Conservation (phyloP, 2,113 vertebrate species). For the Paradoxurus hermaphroditus region DNA sequence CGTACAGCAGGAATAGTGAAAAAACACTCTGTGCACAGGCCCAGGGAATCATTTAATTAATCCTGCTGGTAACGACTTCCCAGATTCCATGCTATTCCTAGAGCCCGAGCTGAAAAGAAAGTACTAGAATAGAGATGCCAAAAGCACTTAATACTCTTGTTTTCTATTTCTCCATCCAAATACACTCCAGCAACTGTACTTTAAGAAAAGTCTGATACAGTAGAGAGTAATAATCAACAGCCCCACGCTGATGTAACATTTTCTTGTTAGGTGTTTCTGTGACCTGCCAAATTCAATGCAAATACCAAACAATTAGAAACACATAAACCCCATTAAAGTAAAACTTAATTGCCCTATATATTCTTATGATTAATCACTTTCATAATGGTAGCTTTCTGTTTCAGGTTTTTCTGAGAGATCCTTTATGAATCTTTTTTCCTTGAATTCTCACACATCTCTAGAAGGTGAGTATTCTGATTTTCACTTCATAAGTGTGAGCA, state of each 20-base stretch:
- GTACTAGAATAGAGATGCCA: not conserved
- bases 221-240: not conserved
- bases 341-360: not conserved
- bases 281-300: not conserved
- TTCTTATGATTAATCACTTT: not conserved
- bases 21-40: not conserved
- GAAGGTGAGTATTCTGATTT: not conserved
- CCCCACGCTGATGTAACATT: not conserved
- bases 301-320: not conserved
- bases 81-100: not conserved
- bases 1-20: not conserved
- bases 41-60: conserved; percentile 26
- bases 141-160: not conserved
- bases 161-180: not conserved
- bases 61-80: not conserved
- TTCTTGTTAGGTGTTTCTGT: not conserved
- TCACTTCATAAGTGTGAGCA: not conserved
- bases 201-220: not conserved
- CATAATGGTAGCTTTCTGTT: not conserved
- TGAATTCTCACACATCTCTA: not conserved
- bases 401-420: not conserved
- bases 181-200: not conserved
- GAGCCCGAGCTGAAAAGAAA: not conserved
- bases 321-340: not conserved
- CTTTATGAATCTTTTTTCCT: not conserved